Evolutionary conservation across 1,140 invertebrate species (phyloP).

Genomic region (Neodiprion lecontei): DNA sequence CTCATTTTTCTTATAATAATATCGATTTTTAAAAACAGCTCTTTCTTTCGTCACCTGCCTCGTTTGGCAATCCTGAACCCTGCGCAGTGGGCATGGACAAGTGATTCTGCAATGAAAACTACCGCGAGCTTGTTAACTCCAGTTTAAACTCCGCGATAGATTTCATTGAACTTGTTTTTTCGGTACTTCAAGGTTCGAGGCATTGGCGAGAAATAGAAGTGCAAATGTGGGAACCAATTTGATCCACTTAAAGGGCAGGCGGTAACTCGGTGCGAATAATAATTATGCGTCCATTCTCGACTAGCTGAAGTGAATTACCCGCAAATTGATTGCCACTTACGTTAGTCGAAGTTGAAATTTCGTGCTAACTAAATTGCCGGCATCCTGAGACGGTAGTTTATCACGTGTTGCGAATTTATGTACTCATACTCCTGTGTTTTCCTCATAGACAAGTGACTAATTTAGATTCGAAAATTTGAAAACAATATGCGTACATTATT

Average conservation of each 20-base stretch:
- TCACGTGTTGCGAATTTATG: background rate
- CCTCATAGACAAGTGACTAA: too few species aligned
- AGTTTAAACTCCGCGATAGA: background rate
- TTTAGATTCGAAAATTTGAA: too few species aligned
- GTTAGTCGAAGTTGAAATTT: background rate
- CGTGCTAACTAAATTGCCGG: background rate
- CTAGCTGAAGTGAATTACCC: background rate
- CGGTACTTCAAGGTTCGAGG: background rate
- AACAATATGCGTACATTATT: too few species aligned
- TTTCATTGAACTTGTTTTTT: background rate
- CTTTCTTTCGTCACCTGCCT: too few species aligned
- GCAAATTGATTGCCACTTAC: background rate
- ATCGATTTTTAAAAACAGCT: too few species aligned
- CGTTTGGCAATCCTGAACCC: too few species aligned
- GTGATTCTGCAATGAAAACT: background rate
- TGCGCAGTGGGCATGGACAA: too few species aligned
- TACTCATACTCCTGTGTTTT: too few species aligned
- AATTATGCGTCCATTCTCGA: background rate
- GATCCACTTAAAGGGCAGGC: background rate
- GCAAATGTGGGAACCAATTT: slow-evolving; percentile 4
- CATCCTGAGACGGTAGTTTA: background rate
- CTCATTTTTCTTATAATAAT: too few species aligned
- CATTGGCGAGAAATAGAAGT: background rate
- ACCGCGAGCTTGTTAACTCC: background rate
- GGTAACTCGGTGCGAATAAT: background rate